Evolutionary conservation across 1,140 invertebrate genomes (phyloP).

Genomic region (Cyclargus thomasi): DNA sequence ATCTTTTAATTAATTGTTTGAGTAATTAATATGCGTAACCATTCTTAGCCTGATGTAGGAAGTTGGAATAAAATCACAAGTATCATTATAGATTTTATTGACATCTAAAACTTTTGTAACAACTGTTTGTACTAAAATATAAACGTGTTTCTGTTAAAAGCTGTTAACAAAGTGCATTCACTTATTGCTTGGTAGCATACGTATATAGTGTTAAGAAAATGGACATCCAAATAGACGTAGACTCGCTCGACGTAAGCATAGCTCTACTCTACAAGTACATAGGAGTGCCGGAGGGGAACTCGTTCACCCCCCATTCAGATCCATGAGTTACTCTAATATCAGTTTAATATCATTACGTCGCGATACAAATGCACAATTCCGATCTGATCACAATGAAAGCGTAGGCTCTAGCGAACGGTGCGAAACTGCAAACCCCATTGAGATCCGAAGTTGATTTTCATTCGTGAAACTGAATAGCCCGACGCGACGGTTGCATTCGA

Average conservation of each 20-base stretch:
- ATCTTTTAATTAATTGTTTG: neutral
- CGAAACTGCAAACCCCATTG: conserved; percentile 30
- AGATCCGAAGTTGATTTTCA: conserved; percentile 28
- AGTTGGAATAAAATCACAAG: neutral
- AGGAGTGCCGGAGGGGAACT: conserved; percentile 39
- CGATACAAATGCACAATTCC: conserved; percentile 41
- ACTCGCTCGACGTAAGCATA: conserved; percentile 42
- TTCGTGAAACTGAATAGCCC: conserved; percentile 6
- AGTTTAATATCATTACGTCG: conserved; percentile 29
- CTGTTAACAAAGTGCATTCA: conserved; percentile 61
- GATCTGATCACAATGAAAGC: conserved; percentile 61
- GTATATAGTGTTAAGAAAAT: conserved; percentile 55
- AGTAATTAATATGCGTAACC: neutral
- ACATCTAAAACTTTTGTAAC: conserved; percentile 71
- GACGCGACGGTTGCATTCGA: conserved; percentile 24
- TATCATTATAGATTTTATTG: conserved; percentile 60
- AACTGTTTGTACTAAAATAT: conserved; percentile 74
- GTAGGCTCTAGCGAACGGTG: conserved; percentile 46
- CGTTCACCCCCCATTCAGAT: neutral
- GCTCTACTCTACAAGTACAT: conserved; percentile 36
- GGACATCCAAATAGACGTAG: conserved; percentile 42
- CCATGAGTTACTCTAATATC: conserved; percentile 13
- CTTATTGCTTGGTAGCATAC: conserved; percentile 51
- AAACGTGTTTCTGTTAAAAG: conserved; percentile 70
- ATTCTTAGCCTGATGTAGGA: neutral